A percentile compares a stretch with the other conserved stretches of the same genome.
These are phyloP conservation scores for Vulpes vulpes DNA, from an alignment of 2,113 vertebrate species.

Conservation along the genomic window DNA sequence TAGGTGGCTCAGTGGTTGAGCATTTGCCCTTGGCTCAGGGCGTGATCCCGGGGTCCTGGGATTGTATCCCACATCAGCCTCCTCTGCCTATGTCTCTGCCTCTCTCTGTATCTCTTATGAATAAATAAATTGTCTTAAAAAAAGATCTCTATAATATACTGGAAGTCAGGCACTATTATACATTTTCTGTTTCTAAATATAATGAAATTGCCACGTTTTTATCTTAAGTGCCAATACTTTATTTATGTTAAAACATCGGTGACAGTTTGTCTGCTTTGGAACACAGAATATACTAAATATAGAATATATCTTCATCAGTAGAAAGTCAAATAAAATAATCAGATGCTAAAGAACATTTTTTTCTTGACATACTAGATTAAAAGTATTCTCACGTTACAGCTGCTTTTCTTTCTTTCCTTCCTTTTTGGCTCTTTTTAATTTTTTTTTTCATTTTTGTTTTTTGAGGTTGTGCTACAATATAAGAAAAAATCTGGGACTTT, in stretches of 20 bases:
- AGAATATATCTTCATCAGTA: not conserved
- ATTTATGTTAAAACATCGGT: not conserved
- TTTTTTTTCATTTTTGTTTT: too few species aligned
- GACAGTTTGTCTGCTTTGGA: not conserved
- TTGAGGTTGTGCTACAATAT: not conserved
- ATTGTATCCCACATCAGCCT: too few species aligned
- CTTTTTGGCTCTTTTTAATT: not conserved
- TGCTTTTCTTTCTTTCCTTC: not conserved
- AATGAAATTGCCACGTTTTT: slow-evolving; percentile 27
- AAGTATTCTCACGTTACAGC: not conserved
- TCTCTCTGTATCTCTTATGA: too few species aligned
- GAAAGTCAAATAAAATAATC: slow-evolving; percentile 1
- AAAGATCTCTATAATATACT: not conserved
- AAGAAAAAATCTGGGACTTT: not conserved
- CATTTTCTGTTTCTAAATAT: not conserved
- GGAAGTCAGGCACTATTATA: not conserved
- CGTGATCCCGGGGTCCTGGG: too few species aligned
- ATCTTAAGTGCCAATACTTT: not conserved
- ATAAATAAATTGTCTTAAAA: too few species aligned
- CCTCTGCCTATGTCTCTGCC: too few species aligned
- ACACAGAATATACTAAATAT: not conserved
- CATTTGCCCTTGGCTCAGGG: too few species aligned
- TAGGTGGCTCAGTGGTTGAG: too few species aligned
- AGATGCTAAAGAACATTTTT: not conserved
- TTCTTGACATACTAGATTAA: not conserved